These are phyloP conservation scores for Frankliniella intonsa DNA, from an alignment of 2,888 invertebrate genomes.

Conservation along the genomic window DNA sequence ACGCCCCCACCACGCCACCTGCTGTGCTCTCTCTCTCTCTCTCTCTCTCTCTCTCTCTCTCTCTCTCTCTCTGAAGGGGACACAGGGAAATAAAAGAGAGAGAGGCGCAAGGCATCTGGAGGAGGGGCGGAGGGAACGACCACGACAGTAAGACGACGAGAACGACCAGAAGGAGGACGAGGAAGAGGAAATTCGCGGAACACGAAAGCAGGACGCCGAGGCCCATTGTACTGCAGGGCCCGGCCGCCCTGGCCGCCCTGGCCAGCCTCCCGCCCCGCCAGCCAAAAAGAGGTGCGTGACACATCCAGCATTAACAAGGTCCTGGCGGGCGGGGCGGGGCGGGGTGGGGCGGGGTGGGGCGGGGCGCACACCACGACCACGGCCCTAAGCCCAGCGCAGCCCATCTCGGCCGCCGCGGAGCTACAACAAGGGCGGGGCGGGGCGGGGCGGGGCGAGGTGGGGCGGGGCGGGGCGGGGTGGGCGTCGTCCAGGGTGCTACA, in stretches of 20 bases:
- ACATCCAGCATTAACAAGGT: background rate
- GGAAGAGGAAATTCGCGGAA: background rate
- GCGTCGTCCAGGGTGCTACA: too few relatives aligned
- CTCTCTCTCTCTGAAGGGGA: background rate
- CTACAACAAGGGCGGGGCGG: too few relatives aligned
- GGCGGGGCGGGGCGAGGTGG: too few relatives aligned
- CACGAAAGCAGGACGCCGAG: background rate
- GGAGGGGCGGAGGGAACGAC: background rate
- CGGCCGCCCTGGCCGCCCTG: background rate
- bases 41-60: too few relatives aligned
- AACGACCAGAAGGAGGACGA: background rate
- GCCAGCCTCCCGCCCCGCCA: background rate
- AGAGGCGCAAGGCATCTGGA: background rate
- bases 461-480: too few relatives aligned
- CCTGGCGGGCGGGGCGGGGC: too few relatives aligned
- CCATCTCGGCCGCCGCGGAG: too few relatives aligned
- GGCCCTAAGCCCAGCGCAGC: too few relatives aligned
- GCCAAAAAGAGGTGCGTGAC: background rate
- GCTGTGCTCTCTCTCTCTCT: too few relatives aligned
- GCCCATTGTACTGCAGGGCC: background rate
- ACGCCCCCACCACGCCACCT: too few relatives aligned
- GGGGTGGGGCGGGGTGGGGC: background rate
- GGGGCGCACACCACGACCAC: background rate
- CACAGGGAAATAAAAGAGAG: background rate
- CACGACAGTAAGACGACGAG: background rate